Conservation (phyloP, 2,797 vertebrate genomes). For the Triplophysa yarkandensis region DNA sequence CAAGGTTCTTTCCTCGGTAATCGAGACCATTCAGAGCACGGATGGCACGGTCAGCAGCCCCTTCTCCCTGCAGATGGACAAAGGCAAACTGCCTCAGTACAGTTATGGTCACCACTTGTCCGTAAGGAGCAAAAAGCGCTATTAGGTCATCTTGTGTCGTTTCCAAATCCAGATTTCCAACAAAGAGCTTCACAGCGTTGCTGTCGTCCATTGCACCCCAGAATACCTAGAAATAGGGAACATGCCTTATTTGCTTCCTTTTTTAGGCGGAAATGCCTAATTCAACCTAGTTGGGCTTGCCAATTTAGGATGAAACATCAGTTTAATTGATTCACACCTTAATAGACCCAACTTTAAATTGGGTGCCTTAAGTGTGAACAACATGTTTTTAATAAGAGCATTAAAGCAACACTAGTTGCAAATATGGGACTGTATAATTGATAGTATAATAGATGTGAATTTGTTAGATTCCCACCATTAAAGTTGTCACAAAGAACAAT, state of each 20-base stretch:
- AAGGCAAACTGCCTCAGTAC: constrained; percentile 95
- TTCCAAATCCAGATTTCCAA: constrained; percentile 91
- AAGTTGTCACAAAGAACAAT: not conserved
- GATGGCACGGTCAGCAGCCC: constrained; percentile 87
- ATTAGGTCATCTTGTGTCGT: constrained; percentile 88
- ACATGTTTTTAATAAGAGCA: not conserved
- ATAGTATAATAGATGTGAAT: too few relatives aligned
- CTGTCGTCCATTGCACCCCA: constrained; percentile 71
- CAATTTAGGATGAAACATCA: not conserved
- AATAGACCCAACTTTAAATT: not conserved
- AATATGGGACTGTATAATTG: too few relatives aligned
- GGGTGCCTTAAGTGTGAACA: not conserved
- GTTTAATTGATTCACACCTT: not conserved
- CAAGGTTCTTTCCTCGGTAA: constrained; percentile 87
- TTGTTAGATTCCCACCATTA: not conserved
- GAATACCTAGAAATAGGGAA: constrained; percentile 65
- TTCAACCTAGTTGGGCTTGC: constrained; percentile 8
- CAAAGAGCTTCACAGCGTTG: constrained; percentile 88
- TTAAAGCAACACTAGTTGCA: not conserved
- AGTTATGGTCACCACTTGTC: constrained; percentile 87
- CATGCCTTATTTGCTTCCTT: constrained; percentile 47
- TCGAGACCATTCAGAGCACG: constrained; percentile 89
- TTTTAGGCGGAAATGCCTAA: constrained; percentile 22
- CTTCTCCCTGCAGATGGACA: constrained; percentile 89
- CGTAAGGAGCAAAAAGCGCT: constrained; percentile 83